Evolutionary conservation across 2,888 invertebrate genomes (phyloP).

Genomic region (Mylabris sibirica): DNA sequence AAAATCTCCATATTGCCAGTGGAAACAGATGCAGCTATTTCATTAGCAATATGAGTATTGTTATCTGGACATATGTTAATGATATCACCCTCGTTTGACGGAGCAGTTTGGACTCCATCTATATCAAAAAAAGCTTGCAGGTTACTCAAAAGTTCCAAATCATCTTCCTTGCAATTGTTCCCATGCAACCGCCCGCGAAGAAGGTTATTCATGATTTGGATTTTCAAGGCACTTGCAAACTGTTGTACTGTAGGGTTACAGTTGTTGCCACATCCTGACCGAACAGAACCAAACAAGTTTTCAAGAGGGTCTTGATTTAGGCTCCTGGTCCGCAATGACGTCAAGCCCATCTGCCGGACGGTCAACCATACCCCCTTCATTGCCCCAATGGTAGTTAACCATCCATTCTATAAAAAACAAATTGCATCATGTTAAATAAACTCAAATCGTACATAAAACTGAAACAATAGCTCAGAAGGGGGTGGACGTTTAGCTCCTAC

Average conservation of each 20-base stretch:
- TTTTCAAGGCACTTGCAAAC: conserved; percentile 5
- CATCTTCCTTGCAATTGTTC: conserved; percentile 11
- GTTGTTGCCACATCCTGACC: conserved; percentile 11
- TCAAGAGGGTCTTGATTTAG: conserved; percentile 12
- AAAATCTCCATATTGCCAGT: too few relatives aligned
- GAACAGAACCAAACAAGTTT: conserved; percentile 6
- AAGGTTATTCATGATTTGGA: conserved; percentile 12
- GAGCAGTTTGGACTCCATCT: background rate
- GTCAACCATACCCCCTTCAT: background rate
- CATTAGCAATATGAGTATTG: too few relatives aligned
- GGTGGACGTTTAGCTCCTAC: background rate
- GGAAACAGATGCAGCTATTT: too few relatives aligned
- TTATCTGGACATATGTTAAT: too few relatives aligned
- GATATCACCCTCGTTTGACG: too few relatives aligned
- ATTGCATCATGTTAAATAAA: background rate
- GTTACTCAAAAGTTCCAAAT: background rate
- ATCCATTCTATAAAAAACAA: background rate
- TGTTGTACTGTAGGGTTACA: conserved; percentile 15
- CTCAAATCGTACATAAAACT: background rate
- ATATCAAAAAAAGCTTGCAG: background rate
- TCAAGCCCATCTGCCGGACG: background rate
- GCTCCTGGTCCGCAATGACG: background rate
- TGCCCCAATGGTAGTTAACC: too few relatives aligned
- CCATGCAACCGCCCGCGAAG: background rate
- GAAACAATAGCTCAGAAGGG: background rate